These are phyloP conservation scores for Thyatira batis DNA, from an alignment of 2,888 invertebrate species.

Conservation along the genomic window DNA sequence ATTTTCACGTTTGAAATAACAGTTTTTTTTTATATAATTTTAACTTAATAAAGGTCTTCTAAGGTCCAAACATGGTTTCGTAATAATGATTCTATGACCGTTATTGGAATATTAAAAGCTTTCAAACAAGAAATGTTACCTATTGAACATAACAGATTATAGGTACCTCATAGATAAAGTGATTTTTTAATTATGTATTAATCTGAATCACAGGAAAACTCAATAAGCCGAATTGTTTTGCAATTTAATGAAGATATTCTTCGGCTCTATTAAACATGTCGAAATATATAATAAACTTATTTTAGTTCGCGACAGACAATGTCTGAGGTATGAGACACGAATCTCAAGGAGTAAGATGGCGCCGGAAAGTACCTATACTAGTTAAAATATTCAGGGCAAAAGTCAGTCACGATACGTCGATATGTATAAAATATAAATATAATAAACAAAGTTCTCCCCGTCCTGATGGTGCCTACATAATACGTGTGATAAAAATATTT, in stretches of 20 bases:
- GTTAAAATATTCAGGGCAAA: slow-evolving; percentile 77
- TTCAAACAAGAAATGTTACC: too few species aligned
- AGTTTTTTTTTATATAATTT: slow-evolving; percentile 43
- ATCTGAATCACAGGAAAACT: too few species aligned
- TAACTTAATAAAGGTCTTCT: slow-evolving; percentile 44
- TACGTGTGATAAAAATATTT: too few species aligned
- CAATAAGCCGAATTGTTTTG: too few species aligned
- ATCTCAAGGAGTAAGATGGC: slow-evolving; percentile 50
- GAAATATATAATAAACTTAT: not conserved
- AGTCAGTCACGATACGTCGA: slow-evolving; percentile 69
- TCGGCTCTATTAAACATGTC: too few species aligned
- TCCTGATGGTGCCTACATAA: too few species aligned
- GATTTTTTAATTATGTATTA: too few species aligned
- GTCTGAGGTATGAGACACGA: slow-evolving; percentile 48
- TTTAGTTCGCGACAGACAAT: not conserved
- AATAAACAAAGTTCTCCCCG: slow-evolving; percentile 44
- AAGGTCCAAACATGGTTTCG: slow-evolving; percentile 45
- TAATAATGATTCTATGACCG: slow-evolving; percentile 37
- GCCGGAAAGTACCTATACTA: slow-evolving; percentile 57
- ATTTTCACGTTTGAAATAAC: slow-evolving; percentile 75
- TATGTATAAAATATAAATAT: too few species aligned
- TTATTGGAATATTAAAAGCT: slow-evolving; percentile 69
- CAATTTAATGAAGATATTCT: too few species aligned
- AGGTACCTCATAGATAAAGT: too few species aligned
- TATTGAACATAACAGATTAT: too few species aligned